These are phyloP conservation scores for Xylocampa areola DNA, from an alignment of 2,888 invertebrate genomes.

Conservation along the genomic window DNA sequence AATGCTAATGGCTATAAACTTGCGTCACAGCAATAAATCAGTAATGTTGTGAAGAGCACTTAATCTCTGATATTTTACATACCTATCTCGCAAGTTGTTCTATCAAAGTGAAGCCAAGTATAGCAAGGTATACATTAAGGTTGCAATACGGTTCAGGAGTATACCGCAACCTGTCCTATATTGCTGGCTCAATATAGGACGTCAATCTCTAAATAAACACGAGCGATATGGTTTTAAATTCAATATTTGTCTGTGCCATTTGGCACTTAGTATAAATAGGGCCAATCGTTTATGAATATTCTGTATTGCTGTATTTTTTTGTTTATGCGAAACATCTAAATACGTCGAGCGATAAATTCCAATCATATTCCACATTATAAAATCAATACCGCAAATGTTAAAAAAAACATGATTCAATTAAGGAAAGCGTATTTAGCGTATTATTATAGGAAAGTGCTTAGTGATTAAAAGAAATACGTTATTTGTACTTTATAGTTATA, in stretches of 20 bases:
- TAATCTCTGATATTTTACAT: conserved; percentile 32
- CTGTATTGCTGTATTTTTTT: background rate
- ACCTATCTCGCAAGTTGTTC: conserved; percentile 15
- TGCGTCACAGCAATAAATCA: conserved; percentile 33
- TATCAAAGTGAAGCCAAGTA: conserved; percentile 23
- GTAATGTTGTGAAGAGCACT: conserved; percentile 22
- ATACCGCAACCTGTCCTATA: conserved; percentile 47
- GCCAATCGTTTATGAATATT: background rate
- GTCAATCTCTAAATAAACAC: conserved; percentile 35
- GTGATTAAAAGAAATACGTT: conserved; percentile 18
- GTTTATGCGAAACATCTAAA: conserved; percentile 8
- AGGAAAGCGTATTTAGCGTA: background rate
- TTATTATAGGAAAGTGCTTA: too few species aligned
- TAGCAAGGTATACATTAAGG: conserved; percentile 32
- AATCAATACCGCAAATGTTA: conserved; percentile 8
- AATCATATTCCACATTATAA: conserved; percentile 20
- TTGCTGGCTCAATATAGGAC: conserved; percentile 19
- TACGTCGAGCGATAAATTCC: conserved; percentile 5
- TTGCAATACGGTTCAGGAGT: conserved; percentile 28
- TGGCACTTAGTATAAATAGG: background rate
- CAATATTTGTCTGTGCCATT: conserved; percentile 3
- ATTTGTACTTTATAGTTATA: background rate
- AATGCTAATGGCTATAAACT: conserved; percentile 37
- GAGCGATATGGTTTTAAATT: conserved; percentile 5
- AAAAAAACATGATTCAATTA: conserved; percentile 27